Evolutionary conservation across 2,888 invertebrate genomes (phyloP).

Genomic region (Palloptera scutellata): DNA sequence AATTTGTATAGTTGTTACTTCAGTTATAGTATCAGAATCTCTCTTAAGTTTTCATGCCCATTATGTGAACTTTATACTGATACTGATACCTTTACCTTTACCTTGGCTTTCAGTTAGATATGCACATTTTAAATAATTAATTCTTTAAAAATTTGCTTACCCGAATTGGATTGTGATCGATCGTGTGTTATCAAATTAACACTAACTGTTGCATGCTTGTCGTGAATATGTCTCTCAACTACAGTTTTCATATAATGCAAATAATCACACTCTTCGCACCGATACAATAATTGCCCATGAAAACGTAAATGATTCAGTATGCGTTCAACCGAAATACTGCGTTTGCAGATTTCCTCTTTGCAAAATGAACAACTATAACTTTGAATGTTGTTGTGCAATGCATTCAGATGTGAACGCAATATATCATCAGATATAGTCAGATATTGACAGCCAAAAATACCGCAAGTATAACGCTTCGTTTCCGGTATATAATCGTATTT

Average conservation of each 20-base stretch:
- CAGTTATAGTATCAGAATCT: neutral
- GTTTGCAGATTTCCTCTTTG: slow-evolving; percentile 66
- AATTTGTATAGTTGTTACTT: neutral
- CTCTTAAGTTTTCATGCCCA: neutral
- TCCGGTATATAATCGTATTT: slow-evolving; percentile 65
- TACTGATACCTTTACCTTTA: too few species aligned
- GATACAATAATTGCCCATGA: slow-evolving; percentile 77
- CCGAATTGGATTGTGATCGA: slow-evolving; percentile 34
- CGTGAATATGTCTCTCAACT: slow-evolving; percentile 72
- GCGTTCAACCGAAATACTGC: slow-evolving; percentile 66
- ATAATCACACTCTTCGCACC: slow-evolving; percentile 75
- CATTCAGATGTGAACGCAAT: slow-evolving; percentile 76
- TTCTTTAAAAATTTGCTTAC: slow-evolving; percentile 28
- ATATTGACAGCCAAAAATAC: slow-evolving; percentile 75
- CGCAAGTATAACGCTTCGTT: slow-evolving; percentile 74
- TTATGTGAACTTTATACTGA: too few species aligned
- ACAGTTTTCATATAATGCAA: slow-evolving; percentile 71
- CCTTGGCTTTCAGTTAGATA: too few species aligned
- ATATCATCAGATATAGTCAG: slow-evolving; percentile 76
- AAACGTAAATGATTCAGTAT: slow-evolving; percentile 77
- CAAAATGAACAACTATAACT: slow-evolving; percentile 79
- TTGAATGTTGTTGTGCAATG: slow-evolving; percentile 72
- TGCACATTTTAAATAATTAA: too few species aligned
- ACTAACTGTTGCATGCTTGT: slow-evolving; percentile 34
- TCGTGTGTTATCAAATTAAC: slow-evolving; percentile 46